Conservation (phyloP, 2,113 vertebrate genomes). For the Triplophysa dalaica region DNA sequence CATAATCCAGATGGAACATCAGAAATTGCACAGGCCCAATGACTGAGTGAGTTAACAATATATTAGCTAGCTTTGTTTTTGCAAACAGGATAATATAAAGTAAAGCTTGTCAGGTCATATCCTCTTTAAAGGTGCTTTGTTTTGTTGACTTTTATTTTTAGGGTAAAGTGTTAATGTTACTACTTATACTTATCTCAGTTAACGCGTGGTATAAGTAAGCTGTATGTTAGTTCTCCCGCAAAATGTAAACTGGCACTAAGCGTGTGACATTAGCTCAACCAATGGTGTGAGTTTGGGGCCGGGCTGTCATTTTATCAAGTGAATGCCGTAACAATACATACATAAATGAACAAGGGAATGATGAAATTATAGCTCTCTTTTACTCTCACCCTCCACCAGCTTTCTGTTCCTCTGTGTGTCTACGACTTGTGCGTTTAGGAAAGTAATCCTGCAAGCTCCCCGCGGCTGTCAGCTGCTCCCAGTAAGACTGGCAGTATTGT, state of each 20-base stretch:
- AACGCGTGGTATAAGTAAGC: too few species aligned
- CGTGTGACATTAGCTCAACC: too few species aligned
- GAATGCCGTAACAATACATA: background rate
- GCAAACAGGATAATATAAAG: slow-evolving; percentile 3
- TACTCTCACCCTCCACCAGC: slow-evolving; percentile 66
- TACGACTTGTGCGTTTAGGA: slow-evolving; percentile 57
- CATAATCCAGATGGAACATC: slow-evolving; percentile 15
- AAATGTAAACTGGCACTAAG: too few species aligned
- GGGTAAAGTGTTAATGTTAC: too few species aligned
- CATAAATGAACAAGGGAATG: background rate
- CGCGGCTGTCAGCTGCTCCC: slow-evolving; percentile 68
- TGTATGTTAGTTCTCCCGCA: too few species aligned
- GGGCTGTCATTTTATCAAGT: background rate
- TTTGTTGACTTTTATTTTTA: background rate
- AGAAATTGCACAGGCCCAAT: slow-evolving; percentile 48
- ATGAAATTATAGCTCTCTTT: background rate
- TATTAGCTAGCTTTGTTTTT: background rate
- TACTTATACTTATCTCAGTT: too few species aligned
- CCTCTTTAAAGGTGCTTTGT: slow-evolving; percentile 38
- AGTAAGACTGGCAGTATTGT: slow-evolving; percentile 79
- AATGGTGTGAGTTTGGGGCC: too few species aligned
- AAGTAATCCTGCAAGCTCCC: slow-evolving; percentile 50
- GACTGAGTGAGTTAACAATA: background rate
- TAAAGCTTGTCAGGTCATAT: slow-evolving; percentile 12
- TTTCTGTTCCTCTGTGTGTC: slow-evolving; percentile 73